phyloP scores from a whole-genome alignment of 2,113 vertebrate genomes.

The Varanus salvator region DNA sequence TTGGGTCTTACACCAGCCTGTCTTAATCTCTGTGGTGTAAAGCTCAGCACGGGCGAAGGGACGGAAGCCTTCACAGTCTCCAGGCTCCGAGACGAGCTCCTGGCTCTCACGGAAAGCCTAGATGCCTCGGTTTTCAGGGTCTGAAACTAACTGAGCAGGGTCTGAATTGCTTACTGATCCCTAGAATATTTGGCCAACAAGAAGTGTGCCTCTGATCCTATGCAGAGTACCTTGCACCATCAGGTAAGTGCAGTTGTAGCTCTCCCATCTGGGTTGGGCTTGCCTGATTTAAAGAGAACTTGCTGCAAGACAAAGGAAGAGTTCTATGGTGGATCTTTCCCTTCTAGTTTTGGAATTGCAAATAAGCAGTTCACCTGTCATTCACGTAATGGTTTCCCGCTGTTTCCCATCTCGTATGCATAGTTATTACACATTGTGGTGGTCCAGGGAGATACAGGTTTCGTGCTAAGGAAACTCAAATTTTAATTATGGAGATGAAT shows the following conservation, averaged over 20 bases:
- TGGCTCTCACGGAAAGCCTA: not conserved
- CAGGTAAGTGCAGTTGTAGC: not conserved
- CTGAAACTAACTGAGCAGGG: too few relatives aligned
- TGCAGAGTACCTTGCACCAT: not conserved
- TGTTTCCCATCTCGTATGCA: not conserved
- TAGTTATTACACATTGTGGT: too few relatives aligned
- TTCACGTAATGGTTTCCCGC: not conserved
- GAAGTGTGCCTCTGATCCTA: not conserved
- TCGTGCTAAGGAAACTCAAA: not conserved
- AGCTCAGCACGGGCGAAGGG: not conserved
- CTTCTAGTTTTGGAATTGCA: not conserved
- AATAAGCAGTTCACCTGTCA: not conserved
- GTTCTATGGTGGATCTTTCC: not conserved
- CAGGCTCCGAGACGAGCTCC: not conserved
- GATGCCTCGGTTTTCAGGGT: not conserved
- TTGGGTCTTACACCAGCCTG: not conserved
- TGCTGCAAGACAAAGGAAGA: not conserved
- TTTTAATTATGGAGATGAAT: not conserved
- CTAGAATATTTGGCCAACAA: not conserved
- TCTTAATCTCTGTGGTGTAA: not conserved
- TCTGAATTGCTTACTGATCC: not conserved
- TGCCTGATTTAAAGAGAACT: not conserved
- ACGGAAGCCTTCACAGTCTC: not conserved
- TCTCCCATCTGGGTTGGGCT: not conserved
- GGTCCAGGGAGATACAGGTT: not conserved